A percentile compares a stretch with the other conserved stretches of the same genome.
Evolutionary conservation across 2,888 invertebrate genomes (phyloP).

Genomic region (Pherbina coryleti): DNA sequence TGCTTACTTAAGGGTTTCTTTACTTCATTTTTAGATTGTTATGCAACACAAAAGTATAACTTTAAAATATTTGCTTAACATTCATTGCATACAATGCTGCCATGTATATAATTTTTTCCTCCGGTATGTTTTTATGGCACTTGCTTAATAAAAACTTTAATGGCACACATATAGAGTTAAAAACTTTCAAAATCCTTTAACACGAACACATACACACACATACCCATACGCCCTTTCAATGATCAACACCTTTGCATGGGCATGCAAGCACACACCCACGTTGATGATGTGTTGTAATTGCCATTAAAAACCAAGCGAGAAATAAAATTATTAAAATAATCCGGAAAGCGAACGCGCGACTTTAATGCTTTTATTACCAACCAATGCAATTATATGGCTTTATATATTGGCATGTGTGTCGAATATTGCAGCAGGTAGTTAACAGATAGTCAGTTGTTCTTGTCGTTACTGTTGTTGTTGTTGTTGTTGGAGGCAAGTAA

Average conservation of each 20-base stretch:
- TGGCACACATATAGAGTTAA: neutral
- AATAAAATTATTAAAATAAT: constrained; percentile 35
- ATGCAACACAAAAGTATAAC: too few species aligned
- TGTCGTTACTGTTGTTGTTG: neutral
- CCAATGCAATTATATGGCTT: neutral
- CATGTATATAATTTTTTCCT: too few species aligned
- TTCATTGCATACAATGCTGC: neutral
- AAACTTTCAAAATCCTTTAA: neutral
- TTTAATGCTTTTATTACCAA: constrained; percentile 23
- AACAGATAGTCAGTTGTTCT: neutral
- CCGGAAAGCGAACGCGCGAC: neutral
- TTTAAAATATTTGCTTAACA: neutral
- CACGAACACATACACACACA: neutral
- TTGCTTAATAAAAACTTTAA: constrained; percentile 8
- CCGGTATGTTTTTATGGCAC: neutral
- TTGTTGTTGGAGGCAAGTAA: neutral
- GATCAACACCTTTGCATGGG: neutral
- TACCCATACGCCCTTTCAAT: neutral
- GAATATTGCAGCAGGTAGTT: neutral
- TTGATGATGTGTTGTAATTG: constrained; percentile 23
- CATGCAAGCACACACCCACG: neutral
- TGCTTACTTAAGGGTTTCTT: neutral
- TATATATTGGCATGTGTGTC: neutral
- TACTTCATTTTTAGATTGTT: too few species aligned
- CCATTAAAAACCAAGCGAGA: constrained; percentile 19